phyloP scores from a whole-genome alignment of 2,888 invertebrate genomes.

The Lobophora halterata region DNA sequence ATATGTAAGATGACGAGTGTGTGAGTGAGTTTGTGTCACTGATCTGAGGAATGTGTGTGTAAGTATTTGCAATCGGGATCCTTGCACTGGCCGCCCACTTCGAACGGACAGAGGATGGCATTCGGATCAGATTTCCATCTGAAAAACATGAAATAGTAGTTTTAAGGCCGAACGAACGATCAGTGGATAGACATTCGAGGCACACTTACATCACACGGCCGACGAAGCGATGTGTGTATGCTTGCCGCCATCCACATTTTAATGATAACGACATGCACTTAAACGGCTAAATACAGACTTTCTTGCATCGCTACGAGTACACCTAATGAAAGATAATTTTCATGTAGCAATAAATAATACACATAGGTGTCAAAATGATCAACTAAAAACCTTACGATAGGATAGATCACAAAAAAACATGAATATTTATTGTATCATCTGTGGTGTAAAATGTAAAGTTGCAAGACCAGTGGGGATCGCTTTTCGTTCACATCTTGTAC shows the following conservation, averaged over 20 bases:
- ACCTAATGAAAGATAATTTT: conserved; percentile 41
- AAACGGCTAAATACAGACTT: conserved; percentile 43
- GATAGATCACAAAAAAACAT: too few species aligned
- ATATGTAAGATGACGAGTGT: conserved; percentile 34
- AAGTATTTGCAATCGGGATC: conserved; percentile 75
- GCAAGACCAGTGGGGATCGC: too few species aligned
- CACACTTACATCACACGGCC: conserved; percentile 63
- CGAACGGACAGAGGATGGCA: conserved; percentile 74
- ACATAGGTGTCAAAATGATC: conserved; percentile 11
- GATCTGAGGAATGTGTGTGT: conserved; percentile 57
- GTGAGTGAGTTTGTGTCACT: conserved; percentile 51
- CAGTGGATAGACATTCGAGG: conserved; percentile 50
- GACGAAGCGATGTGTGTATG: conserved; percentile 55
- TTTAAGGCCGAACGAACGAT: conserved; percentile 4
- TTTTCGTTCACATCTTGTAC: too few species aligned
- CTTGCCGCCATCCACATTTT: conserved; percentile 51
- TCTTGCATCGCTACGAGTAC: conserved; percentile 42
- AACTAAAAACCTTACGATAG: not conserved
- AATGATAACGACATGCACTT: conserved; percentile 38
- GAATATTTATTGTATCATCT: too few species aligned
- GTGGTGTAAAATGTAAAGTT: too few species aligned
- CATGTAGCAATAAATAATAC: conserved; percentile 25
- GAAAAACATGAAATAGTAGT: conserved; percentile 41
- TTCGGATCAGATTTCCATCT: conserved; percentile 75
- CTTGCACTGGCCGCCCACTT: conserved; percentile 74